phyloP scores from a whole-genome alignment of 2,113 vertebrate species.

The Brienomyrus brachyistius region DNA sequence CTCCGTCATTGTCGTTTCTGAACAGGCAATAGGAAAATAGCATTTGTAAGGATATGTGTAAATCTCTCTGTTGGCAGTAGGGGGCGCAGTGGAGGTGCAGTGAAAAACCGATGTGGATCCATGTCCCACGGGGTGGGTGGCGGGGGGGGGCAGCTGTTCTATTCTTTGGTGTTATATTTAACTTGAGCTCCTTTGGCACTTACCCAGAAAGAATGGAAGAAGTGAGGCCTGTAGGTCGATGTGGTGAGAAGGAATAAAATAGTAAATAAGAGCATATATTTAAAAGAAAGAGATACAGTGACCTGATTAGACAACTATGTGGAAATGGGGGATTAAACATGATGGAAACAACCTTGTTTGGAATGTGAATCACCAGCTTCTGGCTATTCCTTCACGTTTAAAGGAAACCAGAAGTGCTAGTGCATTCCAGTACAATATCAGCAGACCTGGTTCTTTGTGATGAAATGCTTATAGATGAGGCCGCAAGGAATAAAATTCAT shows the following conservation, averaged over 20 bases:
- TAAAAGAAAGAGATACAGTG: not conserved
- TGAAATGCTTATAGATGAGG: not conserved
- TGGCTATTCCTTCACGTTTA: not conserved
- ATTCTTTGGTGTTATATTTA: constrained; percentile 3
- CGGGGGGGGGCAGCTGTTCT: not conserved
- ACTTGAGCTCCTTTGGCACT: not conserved
- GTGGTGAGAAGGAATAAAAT: not conserved
- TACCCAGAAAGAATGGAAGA: not conserved
- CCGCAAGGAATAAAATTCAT: not conserved
- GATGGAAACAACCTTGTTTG: not conserved
- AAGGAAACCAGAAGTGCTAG: not conserved
- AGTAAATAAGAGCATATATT: not conserved
- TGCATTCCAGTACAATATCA: not conserved
- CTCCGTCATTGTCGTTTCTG: not conserved
- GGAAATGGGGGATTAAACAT: not conserved
- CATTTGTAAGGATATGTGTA: not conserved
- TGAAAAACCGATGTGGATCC: not conserved
- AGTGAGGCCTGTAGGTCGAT: not conserved
- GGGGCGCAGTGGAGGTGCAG: constrained; percentile 1
- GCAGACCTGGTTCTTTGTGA: not conserved
- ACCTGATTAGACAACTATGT: not conserved
- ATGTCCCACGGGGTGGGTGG: not conserved
- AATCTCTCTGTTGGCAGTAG: not conserved
- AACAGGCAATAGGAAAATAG: not conserved
- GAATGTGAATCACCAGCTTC: not conserved